Base-by-base conservation (phyloP, 2,113 vertebrate genomes). In the Heterochromis multidens region DNA sequence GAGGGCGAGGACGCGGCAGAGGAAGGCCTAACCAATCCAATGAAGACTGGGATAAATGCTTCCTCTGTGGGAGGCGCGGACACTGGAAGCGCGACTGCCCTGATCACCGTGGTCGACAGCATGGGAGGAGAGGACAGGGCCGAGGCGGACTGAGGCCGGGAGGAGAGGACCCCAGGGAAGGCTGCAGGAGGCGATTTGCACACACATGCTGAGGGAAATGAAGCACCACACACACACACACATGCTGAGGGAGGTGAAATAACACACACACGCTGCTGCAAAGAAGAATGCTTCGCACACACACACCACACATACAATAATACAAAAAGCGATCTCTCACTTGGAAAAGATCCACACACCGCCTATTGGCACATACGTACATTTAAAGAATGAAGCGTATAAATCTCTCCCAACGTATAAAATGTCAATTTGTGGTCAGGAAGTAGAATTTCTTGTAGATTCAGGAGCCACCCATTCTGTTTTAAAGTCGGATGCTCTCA, bases 131-230 rank as follows among this genome's bases (percentile, higher is more conserved):
- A 40, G 11, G 6, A 0, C 52, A 4, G 21, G 2, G 19, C 21
- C 4, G 2, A n/a, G 0, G 21, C 0, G 1, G n/a, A 10, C 21
- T 56, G 54, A 56, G 21, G 1, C 1, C 1, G 21, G 54, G 0
- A 9, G 54, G 9, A 56, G 10, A 56, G 21, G 54, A 56, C 9
- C 4, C 9, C 19, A 56, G 54, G 21, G 4, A 0, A n/a, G 0
- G 9, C 54, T 56, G 21, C 21, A 56, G 54, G 54, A 19, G 4
- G 54, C 0, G 54, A 17, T 56, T 56, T 56, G 4, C 54, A 3
- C 54, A n/a, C 54, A n/a, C n/a, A n/a, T n/a, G n/a, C n/a, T n/a
- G n/a, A 52, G 49, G 17, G 49, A 52, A 5, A 5, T 52, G 17
- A 52, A 5, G 1, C 17, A 52, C 16, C 46, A 49, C 40, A 43